Evolutionary conservation across 2,797 vertebrate species (phyloP).

Genomic region (Apogon talboti): DNA sequence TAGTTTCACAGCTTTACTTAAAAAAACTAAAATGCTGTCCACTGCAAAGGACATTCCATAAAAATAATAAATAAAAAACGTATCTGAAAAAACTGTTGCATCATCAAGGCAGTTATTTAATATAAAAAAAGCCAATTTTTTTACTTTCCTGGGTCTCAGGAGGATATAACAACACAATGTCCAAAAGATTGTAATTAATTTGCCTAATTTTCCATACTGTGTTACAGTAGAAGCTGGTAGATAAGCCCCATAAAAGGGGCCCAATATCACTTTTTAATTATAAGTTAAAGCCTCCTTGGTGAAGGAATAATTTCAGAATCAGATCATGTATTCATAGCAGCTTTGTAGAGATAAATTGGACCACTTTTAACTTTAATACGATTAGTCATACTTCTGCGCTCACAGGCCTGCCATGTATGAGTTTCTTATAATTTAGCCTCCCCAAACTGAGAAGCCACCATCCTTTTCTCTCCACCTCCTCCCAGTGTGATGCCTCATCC

Average conservation of each 20-base stretch:
- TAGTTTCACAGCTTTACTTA: too few species aligned
- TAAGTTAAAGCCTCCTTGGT: constrained; percentile 16
- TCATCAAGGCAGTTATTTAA: too few species aligned
- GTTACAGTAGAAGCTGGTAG: background rate
- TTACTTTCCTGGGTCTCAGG: too few species aligned
- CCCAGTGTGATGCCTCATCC: constrained; percentile 54
- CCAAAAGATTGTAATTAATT: background rate
- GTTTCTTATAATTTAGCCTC: constrained; percentile 52
- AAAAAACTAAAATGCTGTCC: too few species aligned
- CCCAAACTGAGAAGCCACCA: constrained; percentile 65
- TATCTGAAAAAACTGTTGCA: too few species aligned
- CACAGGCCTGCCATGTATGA: constrained; percentile 33
- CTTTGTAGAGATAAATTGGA: constrained; percentile 38
- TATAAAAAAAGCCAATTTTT: too few species aligned
- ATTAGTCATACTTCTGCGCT: constrained; percentile 61
- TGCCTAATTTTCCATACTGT: background rate
- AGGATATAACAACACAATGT: too few species aligned
- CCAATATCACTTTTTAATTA: constrained; percentile 27
- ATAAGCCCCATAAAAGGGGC: constrained; percentile 1
- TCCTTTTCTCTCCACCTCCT: constrained; percentile 56
- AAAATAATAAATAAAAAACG: too few species aligned
- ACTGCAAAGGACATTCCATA: too few species aligned
- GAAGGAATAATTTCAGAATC: constrained; percentile 35
- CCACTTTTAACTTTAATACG: constrained; percentile 39
- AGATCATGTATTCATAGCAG: constrained; percentile 45